Base-by-base conservation (phyloP, 2,113 vertebrate species). In the Apodemus sylvaticus region DNA sequence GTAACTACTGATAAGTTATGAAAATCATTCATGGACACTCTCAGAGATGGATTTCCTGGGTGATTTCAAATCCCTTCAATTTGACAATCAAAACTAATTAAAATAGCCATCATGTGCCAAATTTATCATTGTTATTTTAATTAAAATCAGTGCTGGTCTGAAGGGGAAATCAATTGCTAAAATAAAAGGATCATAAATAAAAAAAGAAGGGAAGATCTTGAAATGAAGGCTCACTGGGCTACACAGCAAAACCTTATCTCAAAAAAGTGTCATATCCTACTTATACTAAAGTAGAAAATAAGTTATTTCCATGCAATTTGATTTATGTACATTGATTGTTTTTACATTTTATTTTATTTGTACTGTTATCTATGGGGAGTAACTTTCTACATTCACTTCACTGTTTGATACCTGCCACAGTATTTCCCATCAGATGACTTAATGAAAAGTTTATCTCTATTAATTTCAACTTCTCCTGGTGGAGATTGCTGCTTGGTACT, bases 21-120 rank as follows among this genome's bases (percentile, higher is more conserved):
- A n/a, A 53, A 87, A 71, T 87, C 39, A 42, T 62, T n/a, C 45
- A 53, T 13, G 19, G 66, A 55, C 4, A 71, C 22, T 55, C 48
- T 48, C 48, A 55, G 7, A 71, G 34, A 51, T 71, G 34, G 10
- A 24, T 55, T 48, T 71, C 31, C 34, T 55, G 3, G 22, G 66
- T 55, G 86, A 55, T 71, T 71, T 88, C 48, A 88, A 88, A 88
- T 71, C 36, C 24, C 19, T 39, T 88, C 22, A 88, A n/a, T 36
- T 71, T 88, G 66, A 39, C 34, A 53, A 42, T 70, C 86, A 55
- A 88, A n/a, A 19, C 6, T 51, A 70, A 70, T 53, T 70, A 53
- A 36, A 34, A 17, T 16, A 17, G 48, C 22, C 66, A 7, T 48
- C 45, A 16, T 34, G 22, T 26, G 31, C 53, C 22, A 60, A 12